Base-by-base conservation (phyloP, 2,113 vertebrate species). In the Pelecanoides urinatrix region DNA sequence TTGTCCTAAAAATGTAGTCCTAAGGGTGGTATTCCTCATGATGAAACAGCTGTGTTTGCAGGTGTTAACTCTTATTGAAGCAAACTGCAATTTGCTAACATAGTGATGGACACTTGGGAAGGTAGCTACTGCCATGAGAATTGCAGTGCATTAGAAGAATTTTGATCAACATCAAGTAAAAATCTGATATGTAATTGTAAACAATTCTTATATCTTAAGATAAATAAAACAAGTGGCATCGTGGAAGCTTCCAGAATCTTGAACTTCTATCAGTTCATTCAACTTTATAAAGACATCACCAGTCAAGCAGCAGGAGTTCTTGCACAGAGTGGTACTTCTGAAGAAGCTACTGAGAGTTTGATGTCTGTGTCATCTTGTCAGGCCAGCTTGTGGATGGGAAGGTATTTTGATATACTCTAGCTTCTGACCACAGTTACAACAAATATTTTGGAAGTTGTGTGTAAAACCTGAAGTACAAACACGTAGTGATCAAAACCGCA, bases 231-330 rank as follows among this genome's bases (percentile, higher is more conserved):
- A 92, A 98, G 92, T 36, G 99, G 99, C 44, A 98, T 98, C 86
- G 98, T 99, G 94, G 99, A 99, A 97, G 99, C 98, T 29, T 99
- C 99, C 3, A 98, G 99, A 68, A 99, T 99, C 97, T 99, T 99
- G 99, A 99, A 99, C 97, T 98, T 99, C 53, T 99, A 99, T 98
- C 99, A 99, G 98, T 99, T 99, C 96, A 98, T 99, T 96, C 99
- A 99, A 88, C 98, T 99, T 72, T 99, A 99, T 97, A 99, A 98
- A 80, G 99, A 99, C 95, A 98, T 99, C 97, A 99, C 98, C 91
- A 99, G 98, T 95, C 99, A 99, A 97, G 99, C 99, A 26, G 98
- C 98, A 23, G 98, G 98, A 94, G 98, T 99, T 26, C 97, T 99
- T 90, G 97, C 98, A 40, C 97, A 98, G 87, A 98, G 97, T 70